phyloP scores from a whole-genome alignment of 2,113 vertebrate species.

The Ceyx cyanopectus region DNA sequence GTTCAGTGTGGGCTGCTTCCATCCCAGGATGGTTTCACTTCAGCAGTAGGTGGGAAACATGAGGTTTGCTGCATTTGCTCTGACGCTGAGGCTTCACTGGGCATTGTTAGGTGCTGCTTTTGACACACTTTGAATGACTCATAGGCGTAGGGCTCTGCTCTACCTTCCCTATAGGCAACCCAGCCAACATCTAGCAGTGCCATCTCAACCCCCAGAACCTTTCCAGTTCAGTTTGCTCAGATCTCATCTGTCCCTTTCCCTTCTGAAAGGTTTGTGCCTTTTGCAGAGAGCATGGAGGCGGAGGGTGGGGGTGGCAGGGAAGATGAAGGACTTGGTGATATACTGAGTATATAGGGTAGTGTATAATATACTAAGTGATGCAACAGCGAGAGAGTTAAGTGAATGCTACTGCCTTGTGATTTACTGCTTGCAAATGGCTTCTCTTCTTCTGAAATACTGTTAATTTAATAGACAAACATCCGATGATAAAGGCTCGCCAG shows the following conservation, averaged over 20 bases:
- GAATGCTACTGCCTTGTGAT: slow-evolving; percentile 71
- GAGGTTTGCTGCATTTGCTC: rapidly evolving
- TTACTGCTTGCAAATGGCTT: slow-evolving; percentile 75
- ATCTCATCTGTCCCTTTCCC: slow-evolving; percentile 34
- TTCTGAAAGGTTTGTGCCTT: slow-evolving; percentile 9
- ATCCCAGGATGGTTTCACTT: not conserved
- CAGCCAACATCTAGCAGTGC: slow-evolving; percentile 36
- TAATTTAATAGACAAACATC: slow-evolving; percentile 83
- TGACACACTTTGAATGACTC: not conserved
- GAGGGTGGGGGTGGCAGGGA: slow-evolving; percentile 39
- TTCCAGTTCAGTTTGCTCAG: not conserved
- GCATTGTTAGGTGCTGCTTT: not conserved
- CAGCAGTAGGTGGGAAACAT: not conserved
- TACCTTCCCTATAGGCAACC: not conserved
- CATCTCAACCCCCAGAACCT: not conserved
- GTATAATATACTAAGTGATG: slow-evolving; percentile 61
- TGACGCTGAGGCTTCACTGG: not conserved
- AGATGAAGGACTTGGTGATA: slow-evolving; percentile 27
- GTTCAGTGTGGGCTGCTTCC: not conserved
- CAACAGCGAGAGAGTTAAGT: slow-evolving; percentile 55
- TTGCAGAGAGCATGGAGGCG: slow-evolving; percentile 56
- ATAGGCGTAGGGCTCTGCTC: not conserved
- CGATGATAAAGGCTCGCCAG: slow-evolving; percentile 72
- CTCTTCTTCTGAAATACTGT: slow-evolving; percentile 75
- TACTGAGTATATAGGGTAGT: slow-evolving; percentile 27